Percentiles rank a stretch among this genome's conserved stretches.
These are phyloP conservation scores for Spongilla lacustris DNA, from an alignment of 37 sponge, comb jelly and placozoan genomes.

Conservation along the genomic window DNA sequence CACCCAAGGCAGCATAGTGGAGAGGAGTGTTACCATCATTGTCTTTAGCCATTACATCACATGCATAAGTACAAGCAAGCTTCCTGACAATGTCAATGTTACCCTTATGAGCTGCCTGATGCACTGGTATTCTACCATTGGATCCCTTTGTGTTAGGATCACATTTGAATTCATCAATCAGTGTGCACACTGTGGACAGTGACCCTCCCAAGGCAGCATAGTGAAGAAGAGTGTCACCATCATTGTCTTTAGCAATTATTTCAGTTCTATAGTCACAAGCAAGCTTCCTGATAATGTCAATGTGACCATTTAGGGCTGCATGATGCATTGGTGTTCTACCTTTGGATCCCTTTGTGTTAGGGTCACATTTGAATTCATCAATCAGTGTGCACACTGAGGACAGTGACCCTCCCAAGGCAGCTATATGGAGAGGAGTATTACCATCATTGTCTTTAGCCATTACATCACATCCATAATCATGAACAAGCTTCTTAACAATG, in stretches of 20 bases:
- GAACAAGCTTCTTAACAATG: background rate
- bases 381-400: background rate
- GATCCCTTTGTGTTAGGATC: background rate
- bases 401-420: background rate
- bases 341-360: background rate
- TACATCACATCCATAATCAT: background rate
- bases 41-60: slow-evolving; percentile 11
- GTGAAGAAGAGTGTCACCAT: background rate
- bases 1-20: slow-evolving; percentile 6
- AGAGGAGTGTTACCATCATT: background rate
- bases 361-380: background rate
- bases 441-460: background rate
- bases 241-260: background rate
- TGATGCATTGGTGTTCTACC: slow-evolving; percentile 2
- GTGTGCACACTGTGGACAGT: background rate
- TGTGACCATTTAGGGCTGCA: background rate
- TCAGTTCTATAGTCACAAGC: background rate
- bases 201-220: slow-evolving; percentile 2
- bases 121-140: slow-evolving; percentile 6
- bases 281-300: background rate
- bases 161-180: background rate
- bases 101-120: slow-evolving; percentile 3
- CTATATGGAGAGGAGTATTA: background rate
- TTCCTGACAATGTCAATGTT: background rate
- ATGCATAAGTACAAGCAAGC: background rate